Evolutionary conservation across 2,113 vertebrate genomes (phyloP).

Genomic region (Dasyprocta punctata): DNA sequence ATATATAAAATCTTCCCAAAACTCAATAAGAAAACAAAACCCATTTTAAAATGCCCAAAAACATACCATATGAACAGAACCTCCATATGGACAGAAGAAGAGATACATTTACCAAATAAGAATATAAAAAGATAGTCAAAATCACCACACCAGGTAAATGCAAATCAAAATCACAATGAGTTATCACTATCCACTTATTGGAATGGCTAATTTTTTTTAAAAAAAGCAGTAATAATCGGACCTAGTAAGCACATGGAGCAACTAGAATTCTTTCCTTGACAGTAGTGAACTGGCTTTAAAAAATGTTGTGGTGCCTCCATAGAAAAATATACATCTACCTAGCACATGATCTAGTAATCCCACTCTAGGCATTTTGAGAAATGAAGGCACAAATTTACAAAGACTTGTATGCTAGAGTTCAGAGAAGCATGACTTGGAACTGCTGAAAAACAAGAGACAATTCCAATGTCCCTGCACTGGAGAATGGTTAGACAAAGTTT

Average conservation of each 20-base stretch:
- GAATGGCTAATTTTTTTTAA: not conserved
- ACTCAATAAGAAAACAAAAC: slow-evolving; percentile 6
- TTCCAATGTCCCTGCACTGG: not conserved
- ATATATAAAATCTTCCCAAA: not conserved
- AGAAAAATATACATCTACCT: not conserved
- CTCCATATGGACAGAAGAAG: not conserved
- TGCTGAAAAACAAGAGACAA: not conserved
- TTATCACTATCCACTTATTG: not conserved
- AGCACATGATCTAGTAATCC: not conserved
- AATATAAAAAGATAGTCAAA: not conserved
- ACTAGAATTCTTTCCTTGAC: not conserved
- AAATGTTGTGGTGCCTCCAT: not conserved
- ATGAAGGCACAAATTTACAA: not conserved
- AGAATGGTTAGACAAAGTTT: not conserved
- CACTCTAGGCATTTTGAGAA: not conserved
- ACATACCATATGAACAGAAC: not conserved
- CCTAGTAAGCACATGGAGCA: not conserved
- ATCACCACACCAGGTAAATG: not conserved
- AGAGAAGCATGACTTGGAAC: not conserved
- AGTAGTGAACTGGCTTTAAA: not conserved
- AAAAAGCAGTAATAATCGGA: not conserved
- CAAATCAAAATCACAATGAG: not conserved
- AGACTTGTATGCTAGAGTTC: not conserved
- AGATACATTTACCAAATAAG: not conserved
- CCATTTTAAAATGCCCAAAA: not conserved